Base-by-base conservation (phyloP, 2,888 invertebrate genomes). In the Helobdella robusta region DNA sequence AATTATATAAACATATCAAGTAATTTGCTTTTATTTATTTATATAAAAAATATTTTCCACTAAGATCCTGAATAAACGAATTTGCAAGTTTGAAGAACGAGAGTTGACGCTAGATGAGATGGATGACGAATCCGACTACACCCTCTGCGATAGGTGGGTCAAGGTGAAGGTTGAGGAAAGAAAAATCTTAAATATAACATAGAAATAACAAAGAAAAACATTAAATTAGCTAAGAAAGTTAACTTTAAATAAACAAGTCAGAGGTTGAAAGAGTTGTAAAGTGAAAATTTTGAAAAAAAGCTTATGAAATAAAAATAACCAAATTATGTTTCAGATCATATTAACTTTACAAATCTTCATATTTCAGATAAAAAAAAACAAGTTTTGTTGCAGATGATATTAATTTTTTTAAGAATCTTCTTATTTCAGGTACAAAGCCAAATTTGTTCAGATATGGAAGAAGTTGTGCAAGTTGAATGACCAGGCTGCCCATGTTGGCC, bases 381-480 rank as follows among this genome's bases (percentile, higher is more conserved):
- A 32, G 59, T 50, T 50, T 50, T n/a, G n/a, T n/a, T n/a, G n/a
- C n/a, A n/a, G 6, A 50, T 50, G 4, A 59, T 3, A 30, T 32
- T 32, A 32, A 2, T 34, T n/a, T 59, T 59, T 25, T 28, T 25
- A 54, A 25, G 18, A 40, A 40, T 40, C 11, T 15, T 15, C 30
- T 48, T 36, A 36, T 58, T 62, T 15, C 34, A 64, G 83, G 80
- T 86, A 82, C 56, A 73, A 77, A 70, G 70, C 70, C 54, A 76
- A 75, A 67, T 76, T 77, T 71, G 72, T 76, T 15, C 73, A 75
- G 68, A 77, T 76, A 1, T 78, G 76, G 75, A 72, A 74, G 58
- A 77, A 76, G 63, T 71, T 86, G 70, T 86, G 86, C 77, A 83
- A 85, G 74, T 73, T 86, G 30, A 76, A 75, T 50, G 70, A 72